phyloP scores from a whole-genome alignment of 1,140 invertebrate species.

The Eupeodes corollae region DNA sequence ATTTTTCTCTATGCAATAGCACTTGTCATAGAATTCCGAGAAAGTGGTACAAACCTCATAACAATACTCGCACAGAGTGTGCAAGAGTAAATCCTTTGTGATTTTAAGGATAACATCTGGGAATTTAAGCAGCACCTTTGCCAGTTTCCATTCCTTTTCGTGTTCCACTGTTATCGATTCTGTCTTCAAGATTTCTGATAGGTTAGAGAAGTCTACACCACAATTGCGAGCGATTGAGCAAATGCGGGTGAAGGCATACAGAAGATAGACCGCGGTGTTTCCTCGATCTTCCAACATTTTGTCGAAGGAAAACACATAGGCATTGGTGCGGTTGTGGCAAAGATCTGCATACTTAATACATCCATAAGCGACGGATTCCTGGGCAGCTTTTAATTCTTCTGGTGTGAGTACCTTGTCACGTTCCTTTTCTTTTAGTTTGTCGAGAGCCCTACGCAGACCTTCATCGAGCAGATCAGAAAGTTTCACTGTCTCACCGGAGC shows the following conservation, averaged over 20 bases:
- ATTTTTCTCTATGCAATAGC: conserved; percentile 95
- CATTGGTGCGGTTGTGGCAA: conserved; percentile 82
- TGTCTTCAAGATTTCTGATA: conserved; percentile 44
- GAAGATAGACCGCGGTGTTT: conserved; percentile 95
- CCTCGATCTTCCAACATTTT: conserved; percentile 99
- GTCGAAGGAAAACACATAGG: conserved; percentile 98
- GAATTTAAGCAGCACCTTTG: conserved; percentile 75
- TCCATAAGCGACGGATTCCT: conserved; percentile 89
- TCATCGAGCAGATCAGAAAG: conserved; percentile 88
- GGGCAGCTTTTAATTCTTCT: conserved; percentile 74
- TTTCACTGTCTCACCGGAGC: conserved; percentile 92
- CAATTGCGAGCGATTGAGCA: conserved; percentile 78
- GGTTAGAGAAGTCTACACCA: conserved; percentile 45
- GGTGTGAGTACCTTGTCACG: conserved; percentile 70
- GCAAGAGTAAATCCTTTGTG: conserved; percentile 72
- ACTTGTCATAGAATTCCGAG: conserved; percentile 94
- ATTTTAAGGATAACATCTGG: conserved; percentile 80
- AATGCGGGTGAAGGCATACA: conserved; percentile 94
- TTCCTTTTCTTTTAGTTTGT: conserved; percentile 84
- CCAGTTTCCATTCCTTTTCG: conserved; percentile 90
- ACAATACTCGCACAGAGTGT: conserved; percentile 88
- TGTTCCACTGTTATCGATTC: conserved; percentile 65
- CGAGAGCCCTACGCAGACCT: conserved; percentile 71
- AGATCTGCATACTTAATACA: conserved; percentile 99
- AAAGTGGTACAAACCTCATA: conserved; percentile 91